These are phyloP conservation scores for Carassius carassius DNA, from an alignment of 2,113 vertebrate species.

Conservation along the genomic window DNA sequence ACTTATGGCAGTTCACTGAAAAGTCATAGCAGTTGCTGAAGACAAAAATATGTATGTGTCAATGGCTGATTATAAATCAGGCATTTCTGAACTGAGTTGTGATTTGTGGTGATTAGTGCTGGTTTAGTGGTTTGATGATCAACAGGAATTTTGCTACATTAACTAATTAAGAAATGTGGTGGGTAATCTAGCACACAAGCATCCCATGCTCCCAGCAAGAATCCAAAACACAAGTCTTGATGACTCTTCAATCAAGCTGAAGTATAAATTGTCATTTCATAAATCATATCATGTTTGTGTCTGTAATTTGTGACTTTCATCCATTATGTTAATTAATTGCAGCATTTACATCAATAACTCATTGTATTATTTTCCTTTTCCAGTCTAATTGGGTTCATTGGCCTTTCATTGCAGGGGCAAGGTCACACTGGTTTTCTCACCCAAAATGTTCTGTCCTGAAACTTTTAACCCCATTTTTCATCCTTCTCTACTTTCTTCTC, in stretches of 20 bases:
- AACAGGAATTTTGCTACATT: neutral
- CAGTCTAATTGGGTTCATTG: neutral
- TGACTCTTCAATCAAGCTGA: neutral
- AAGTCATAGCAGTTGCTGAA: neutral
- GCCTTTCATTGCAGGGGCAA: neutral
- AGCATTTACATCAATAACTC: neutral
- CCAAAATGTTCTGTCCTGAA: conserved; percentile 31
- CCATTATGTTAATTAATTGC: neutral
- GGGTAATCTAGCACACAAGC: neutral
- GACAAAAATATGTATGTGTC: neutral
- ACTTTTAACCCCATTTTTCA: conserved; percentile 56
- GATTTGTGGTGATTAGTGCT: neutral
- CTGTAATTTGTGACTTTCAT: neutral
- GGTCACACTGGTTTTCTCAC: neutral
- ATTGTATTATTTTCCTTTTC: neutral
- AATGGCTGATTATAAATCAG: neutral
- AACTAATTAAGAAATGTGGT: neutral
- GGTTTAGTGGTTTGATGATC: neutral
- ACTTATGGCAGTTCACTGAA: neutral
- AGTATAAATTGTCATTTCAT: neutral
- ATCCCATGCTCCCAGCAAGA: neutral
- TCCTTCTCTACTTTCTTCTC: conserved; percentile 54
- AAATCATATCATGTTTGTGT: neutral
- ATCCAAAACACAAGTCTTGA: neutral
- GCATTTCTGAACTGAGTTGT: neutral